These are phyloP conservation scores for Zaprionus capensis DNA, from an alignment of 1,140 invertebrate genomes.

Conservation along the genomic window DNA sequence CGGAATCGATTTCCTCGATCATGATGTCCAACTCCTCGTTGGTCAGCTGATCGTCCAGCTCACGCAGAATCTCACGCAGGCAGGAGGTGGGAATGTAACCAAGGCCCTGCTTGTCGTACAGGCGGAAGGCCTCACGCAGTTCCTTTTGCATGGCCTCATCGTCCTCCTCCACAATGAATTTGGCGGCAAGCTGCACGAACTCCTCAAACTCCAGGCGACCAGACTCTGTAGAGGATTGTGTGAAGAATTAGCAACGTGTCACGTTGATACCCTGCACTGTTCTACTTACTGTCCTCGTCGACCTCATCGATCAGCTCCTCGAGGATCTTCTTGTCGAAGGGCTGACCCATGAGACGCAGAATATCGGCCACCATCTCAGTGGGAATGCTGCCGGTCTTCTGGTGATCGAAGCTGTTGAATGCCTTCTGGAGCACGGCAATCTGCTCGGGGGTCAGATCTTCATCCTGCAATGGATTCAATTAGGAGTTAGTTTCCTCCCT, in stretches of 20 bases:
- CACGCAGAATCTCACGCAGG: slow-evolving; percentile 94
- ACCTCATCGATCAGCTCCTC: slow-evolving; percentile 98
- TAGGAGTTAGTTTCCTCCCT: neutral
- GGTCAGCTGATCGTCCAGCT: slow-evolving; percentile 96
- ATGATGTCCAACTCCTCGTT: slow-evolving; percentile 96
- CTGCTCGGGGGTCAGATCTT: slow-evolving; percentile 88
- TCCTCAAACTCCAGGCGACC: slow-evolving; percentile 97
- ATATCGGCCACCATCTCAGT: slow-evolving; percentile 98
- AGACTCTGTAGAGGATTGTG: slow-evolving; percentile 88
- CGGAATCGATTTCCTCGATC: slow-evolving; percentile 98
- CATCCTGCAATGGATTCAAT: slow-evolving; percentile 84
- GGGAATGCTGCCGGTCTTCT: slow-evolving; percentile 96
- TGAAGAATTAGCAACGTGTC: slow-evolving; percentile 8
- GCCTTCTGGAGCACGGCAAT: slow-evolving; percentile 94
- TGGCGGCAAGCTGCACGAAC: slow-evolving; percentile 96
- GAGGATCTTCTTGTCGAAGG: slow-evolving; percentile 97
- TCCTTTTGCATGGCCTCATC: slow-evolving; percentile 96
- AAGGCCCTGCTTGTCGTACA: slow-evolving; percentile 95
- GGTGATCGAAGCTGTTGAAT: slow-evolving; percentile 98
- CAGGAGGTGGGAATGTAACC: slow-evolving; percentile 98
- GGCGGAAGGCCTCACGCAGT: slow-evolving; percentile 95
- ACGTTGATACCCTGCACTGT: slow-evolving; percentile 86
- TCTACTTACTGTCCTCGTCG: slow-evolving; percentile 95
- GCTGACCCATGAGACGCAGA: slow-evolving; percentile 96
- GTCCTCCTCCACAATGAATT: slow-evolving; percentile 98